These are phyloP conservation scores for Ommatoiulus sabulosus DNA, from an alignment of 2,888 invertebrate genomes.

Conservation along the genomic window DNA sequence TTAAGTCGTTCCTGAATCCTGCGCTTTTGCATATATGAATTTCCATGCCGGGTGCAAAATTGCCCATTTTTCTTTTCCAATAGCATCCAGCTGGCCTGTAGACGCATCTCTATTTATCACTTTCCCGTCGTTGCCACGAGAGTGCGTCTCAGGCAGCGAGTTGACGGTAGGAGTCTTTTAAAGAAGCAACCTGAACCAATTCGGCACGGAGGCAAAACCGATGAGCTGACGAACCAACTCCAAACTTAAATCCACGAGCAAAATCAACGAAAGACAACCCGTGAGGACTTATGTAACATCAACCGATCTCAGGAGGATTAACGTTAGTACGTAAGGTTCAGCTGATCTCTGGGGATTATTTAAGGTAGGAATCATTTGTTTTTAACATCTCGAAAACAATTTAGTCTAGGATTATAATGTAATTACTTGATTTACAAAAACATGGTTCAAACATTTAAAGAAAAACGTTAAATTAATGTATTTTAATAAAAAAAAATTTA, in stretches of 20 bases:
- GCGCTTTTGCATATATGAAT: background rate
- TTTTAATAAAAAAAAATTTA: too few species aligned
- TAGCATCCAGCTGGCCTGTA: conserved; percentile 9
- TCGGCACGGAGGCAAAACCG: background rate
- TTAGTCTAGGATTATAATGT: too few species aligned
- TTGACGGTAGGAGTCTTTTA: conserved; percentile 8
- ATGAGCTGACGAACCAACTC: conserved; percentile 25
- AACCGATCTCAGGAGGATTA: background rate
- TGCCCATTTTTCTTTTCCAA: conserved; percentile 5
- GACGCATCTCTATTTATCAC: background rate
- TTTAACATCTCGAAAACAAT: background rate
- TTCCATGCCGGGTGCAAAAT: background rate
- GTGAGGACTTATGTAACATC: background rate
- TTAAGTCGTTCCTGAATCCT: background rate
- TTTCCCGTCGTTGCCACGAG: background rate
- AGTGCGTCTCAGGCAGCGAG: background rate
- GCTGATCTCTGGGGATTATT: background rate
- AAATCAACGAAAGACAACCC: background rate
- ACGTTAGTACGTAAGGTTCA: background rate
- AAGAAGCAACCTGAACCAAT: conserved; percentile 16
- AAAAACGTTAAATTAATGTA: too few species aligned
- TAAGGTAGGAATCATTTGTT: background rate
- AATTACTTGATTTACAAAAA: too few species aligned
- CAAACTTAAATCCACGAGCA: background rate
- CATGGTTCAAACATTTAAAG: too few species aligned